phyloP scores from a whole-genome alignment of 2,888 invertebrate species.

The Crossocerus cetratus region DNA sequence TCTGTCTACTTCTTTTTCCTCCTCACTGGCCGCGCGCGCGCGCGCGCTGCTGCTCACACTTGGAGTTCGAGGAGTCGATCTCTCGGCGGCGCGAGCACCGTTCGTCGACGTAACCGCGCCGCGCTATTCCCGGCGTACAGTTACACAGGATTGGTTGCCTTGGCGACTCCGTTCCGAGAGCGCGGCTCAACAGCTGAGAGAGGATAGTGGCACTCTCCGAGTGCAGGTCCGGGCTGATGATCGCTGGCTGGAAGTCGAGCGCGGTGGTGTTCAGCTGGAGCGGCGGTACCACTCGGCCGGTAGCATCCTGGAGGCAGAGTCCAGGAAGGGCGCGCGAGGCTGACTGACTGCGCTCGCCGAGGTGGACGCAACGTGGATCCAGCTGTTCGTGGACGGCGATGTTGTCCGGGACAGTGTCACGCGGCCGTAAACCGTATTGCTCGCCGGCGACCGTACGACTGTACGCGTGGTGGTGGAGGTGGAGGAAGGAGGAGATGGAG shows the following conservation, averaged over 20 bases:
- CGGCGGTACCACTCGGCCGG: slow-evolving; percentile 10
- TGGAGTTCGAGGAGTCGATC: background rate
- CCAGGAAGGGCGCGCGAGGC: slow-evolving; percentile 3
- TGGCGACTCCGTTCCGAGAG: background rate
- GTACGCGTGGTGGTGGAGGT: slow-evolving; percentile 58
- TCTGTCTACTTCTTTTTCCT: background rate
- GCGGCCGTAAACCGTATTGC: slow-evolving; percentile 62
- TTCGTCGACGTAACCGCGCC: background rate
- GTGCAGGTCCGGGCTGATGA: too few species aligned
- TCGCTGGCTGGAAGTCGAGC: background rate
- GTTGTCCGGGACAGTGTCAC: slow-evolving; percentile 55
- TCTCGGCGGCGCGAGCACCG: background rate
- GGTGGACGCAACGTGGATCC: slow-evolving; percentile 49
- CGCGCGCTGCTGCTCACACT: background rate
- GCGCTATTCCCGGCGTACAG: background rate
- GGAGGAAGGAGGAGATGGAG: slow-evolving; percentile 48
- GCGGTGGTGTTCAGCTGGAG: background rate
- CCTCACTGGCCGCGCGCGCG: background rate
- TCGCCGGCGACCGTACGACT: slow-evolving; percentile 63
- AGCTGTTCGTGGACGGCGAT: slow-evolving; percentile 57
- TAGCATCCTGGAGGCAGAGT: slow-evolving; percentile 13
- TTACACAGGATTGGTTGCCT: background rate
- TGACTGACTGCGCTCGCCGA: slow-evolving; percentile 21
- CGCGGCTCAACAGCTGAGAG: too few species aligned
- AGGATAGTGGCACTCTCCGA: too few species aligned